Evolutionary conservation across 2,888 invertebrate species (phyloP).

Genomic region (Erynnis tages): DNA sequence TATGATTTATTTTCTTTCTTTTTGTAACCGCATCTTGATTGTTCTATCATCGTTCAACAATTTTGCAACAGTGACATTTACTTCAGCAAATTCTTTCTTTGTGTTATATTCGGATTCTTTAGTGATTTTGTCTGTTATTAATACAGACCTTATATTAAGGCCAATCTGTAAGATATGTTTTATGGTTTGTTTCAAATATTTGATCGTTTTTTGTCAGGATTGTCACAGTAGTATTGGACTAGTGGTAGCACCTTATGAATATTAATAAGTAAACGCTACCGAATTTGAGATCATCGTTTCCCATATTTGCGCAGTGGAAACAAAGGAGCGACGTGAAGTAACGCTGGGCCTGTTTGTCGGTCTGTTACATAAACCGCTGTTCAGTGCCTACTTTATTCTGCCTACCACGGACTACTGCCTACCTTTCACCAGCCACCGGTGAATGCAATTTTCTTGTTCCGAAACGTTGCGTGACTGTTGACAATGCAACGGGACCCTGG

Average conservation of each 20-base stretch:
- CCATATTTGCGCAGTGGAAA: conserved; percentile 28
- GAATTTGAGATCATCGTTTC: conserved; percentile 13
- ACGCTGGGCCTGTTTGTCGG: conserved; percentile 40
- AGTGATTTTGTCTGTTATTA: too few species aligned
- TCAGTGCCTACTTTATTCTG: conserved; percentile 4
- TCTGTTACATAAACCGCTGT: conserved; percentile 58
- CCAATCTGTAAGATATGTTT: background rate
- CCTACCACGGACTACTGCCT: conserved; percentile 38
- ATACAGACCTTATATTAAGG: background rate
- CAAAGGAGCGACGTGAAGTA: conserved; percentile 30
- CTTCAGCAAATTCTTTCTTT: too few species aligned
- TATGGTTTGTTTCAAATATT: too few species aligned
- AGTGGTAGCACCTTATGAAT: conserved; percentile 8
- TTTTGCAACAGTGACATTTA: background rate
- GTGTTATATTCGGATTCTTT: too few species aligned
- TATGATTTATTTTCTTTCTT: conserved; percentile 5
- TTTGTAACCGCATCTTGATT: background rate
- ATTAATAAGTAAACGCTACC: conserved; percentile 7
- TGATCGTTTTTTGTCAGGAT: too few species aligned
- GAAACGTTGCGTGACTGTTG: conserved; percentile 21
- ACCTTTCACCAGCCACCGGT: conserved; percentile 62
- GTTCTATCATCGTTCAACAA: background rate
- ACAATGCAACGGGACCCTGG: conserved; percentile 20
- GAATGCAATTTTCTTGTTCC: conserved; percentile 58
- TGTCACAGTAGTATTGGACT: background rate